Evolutionary conservation across 2,113 vertebrate genomes (phyloP), one percentile per base, ranked within the genome.

Genomic region (Phalacrocorax carbo): DNA sequence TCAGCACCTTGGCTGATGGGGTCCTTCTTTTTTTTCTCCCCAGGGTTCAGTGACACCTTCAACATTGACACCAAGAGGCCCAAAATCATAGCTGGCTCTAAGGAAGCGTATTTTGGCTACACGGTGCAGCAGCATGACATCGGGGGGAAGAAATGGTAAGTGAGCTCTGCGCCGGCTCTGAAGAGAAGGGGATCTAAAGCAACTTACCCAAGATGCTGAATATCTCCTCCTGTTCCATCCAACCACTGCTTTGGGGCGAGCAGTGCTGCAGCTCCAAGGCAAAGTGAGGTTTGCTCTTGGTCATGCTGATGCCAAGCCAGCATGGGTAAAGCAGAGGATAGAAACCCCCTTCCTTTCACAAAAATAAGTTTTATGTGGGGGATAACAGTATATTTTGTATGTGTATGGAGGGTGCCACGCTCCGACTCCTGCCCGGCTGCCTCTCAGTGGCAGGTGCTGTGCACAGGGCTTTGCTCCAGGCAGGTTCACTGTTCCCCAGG

Each of bases 61-160:
- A 99, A 99, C 92, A 98, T 99, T 13, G 99, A 99, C 98, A 99
- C 98, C 72, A 98, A 97, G 96, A 98, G 94, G 62, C 98, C 98
- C 51, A 98, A 97, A 58, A 97, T 99, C 97, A 99, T 99, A 73
- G 75, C 98, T 11, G 99, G 99, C 61, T 98, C 99, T 4, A 98
- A 98, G 95, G 98, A 98, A 11, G 98, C 99, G 0, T 99, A 99
- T 95, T 99, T 99, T 62, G 99, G 99, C 84, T 99, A 99, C 98
- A 99, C 99, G 0, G 99, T 99, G 76, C 99, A 99, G 96, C 99
- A 99, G 96, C 99, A 99, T 19, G 97, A 99, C 65, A 98, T 99
- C 5, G 97, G 98, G 2, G 99, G 98, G 36, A 98, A 99, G 94
- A 99, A 99, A 96, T 99, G 99, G 99, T 99, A 96, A 99, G 98